Base-by-base conservation (phyloP, 1,140 invertebrate genomes). In the Leptinotarsa undecemlineata region DNA sequence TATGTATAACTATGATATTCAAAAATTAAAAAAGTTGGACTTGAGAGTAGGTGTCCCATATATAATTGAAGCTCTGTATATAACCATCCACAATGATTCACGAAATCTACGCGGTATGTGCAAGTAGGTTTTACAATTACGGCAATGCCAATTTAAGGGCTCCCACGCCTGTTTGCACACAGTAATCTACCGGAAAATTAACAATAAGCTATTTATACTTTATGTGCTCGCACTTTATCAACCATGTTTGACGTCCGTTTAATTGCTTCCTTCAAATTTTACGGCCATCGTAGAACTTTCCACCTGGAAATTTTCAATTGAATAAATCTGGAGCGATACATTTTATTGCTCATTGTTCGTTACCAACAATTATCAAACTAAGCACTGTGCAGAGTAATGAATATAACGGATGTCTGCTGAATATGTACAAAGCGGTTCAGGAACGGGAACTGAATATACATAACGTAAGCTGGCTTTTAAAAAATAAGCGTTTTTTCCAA, bases 201-300 rank as follows among this genome's bases (percentile, higher is more conserved):
- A 57, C 51, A 57, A 57, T 57, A 17, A 57, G 51, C 1, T 57
- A 57, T 57, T 57, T 15, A 57, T 57, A 57, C 51, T 15, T 57
- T 57, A 17, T 17, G n/a, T 57, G n/a, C 17, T 15, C 51, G 51
- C n/a, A 57, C 17, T 57, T 57, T 19, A 19, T 57, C 51, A 19
- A 57, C n/a, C 51, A 57, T 57, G 51, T 19, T 57, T 57, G 51
- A 19, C 4, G 51, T 57, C 17, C 51, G 17, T 57, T 15, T 57
- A 57, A 57, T 57, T 57, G n/a, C n/a, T 57, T 57, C 51, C 51
- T 57, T 57, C 17, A 19, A 57, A 57, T 57, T 57, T 57, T 57
- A 57, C n/a, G n/a, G 51, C 15, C n/a, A 57, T 57, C 51, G 2
- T 57, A 57, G n/a, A 57, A 19, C 4, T 57, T 57, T 57, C 11